Conservation (phyloP, 2,797 vertebrate genomes). For the Adrianichthys oophorus region DNA sequence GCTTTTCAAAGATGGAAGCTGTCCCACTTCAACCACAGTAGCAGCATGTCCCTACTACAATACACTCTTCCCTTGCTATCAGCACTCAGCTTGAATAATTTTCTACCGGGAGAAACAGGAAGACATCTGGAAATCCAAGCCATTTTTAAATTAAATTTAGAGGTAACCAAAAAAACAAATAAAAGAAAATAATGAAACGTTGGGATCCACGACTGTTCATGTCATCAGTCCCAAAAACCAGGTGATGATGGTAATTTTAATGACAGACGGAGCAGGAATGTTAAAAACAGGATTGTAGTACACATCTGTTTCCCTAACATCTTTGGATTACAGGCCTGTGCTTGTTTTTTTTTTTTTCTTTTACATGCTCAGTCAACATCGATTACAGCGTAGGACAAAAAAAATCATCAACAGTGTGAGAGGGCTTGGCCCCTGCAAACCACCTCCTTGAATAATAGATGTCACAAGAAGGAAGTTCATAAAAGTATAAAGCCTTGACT, state of each 20-base stretch:
- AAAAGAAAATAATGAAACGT: slow-evolving; percentile 22
- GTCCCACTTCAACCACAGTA: slow-evolving; percentile 51
- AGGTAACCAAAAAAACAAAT: too few species aligned
- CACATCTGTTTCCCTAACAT: slow-evolving; percentile 60
- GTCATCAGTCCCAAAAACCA: slow-evolving; percentile 52
- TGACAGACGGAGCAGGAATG: slow-evolving; percentile 73
- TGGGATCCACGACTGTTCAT: slow-evolving; percentile 15
- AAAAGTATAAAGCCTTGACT: slow-evolving; percentile 76
- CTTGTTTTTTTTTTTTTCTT: slow-evolving; percentile 13
- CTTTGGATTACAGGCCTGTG: slow-evolving; percentile 67
- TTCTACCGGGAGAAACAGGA: slow-evolving; percentile 45
- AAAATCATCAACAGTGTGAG: slow-evolving; percentile 59
- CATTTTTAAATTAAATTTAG: background rate
- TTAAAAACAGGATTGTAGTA: slow-evolving; percentile 69
- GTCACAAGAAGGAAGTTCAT: slow-evolving; percentile 67
- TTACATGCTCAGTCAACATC: slow-evolving; percentile 40
- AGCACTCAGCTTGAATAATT: slow-evolving; percentile 59
- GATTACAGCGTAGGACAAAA: slow-evolving; percentile 46
- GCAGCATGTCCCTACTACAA: slow-evolving; percentile 64
- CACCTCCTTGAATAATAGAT: slow-evolving; percentile 75
- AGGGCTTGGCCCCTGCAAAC: slow-evolving; percentile 58
- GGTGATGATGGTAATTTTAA: slow-evolving; percentile 66
- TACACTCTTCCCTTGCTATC: slow-evolving; percentile 66
- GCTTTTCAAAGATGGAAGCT: slow-evolving; percentile 65
- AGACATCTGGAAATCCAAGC: slow-evolving; percentile 33